Evolutionary conservation across 2,888 invertebrate species (phyloP).

Genomic region (Drepanosiphum platanoidis): DNA sequence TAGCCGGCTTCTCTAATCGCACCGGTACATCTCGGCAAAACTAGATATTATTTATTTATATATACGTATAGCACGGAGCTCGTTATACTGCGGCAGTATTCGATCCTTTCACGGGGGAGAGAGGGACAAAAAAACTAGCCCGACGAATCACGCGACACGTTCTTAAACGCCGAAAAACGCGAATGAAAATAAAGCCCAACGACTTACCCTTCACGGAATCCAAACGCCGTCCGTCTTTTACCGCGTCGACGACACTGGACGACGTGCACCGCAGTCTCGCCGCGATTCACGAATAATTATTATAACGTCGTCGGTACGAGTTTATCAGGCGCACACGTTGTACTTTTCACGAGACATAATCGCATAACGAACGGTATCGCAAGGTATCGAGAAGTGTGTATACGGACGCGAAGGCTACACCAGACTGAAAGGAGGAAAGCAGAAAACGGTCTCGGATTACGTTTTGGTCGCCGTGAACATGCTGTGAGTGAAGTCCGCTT

Average conservation of each 20-base stretch:
- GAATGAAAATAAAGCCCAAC: not conserved
- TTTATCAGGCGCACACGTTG: not conserved
- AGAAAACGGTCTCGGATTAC: not conserved
- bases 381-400: not conserved
- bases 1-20: not conserved
- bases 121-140: too few species aligned
- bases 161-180: not conserved
- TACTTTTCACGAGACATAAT: not conserved
- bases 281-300: not conserved
- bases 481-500: slow-evolving; percentile 10
- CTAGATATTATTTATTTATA: not conserved
- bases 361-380: not conserved
- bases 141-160: too few species aligned
- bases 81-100: not conserved
- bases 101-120: too few species aligned
- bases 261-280: not conserved
- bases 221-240: not conserved
- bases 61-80: not conserved
- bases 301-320: not conserved
- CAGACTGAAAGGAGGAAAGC: slow-evolving; percentile 23
- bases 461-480: not conserved
- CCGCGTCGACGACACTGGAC: not conserved
- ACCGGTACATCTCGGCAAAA: not conserved
- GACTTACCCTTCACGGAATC: not conserved
- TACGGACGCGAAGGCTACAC: not conserved